Evolutionary conservation across 2,888 invertebrate species (phyloP), one percentile per base, ranked within the genome.

Genomic region (Drosophila neotestacea): DNA sequence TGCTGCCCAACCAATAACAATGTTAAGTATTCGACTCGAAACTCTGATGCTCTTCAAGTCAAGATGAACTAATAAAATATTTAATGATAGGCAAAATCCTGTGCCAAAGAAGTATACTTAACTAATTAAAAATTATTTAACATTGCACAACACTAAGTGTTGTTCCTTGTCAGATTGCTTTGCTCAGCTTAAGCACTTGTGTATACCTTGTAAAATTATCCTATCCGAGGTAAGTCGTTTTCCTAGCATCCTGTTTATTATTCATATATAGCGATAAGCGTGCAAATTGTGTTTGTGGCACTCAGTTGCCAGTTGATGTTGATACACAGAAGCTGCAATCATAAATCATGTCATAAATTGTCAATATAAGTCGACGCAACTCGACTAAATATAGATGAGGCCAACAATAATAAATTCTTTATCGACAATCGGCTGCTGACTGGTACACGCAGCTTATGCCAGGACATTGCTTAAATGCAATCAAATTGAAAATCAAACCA

Each of bases 401-500:
- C 7, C 10, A 4, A 11, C 34, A 27, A 46, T 13, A 63, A 73
- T 63, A 60, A 70, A 70, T 66, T 71, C 67, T 54, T 70, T 65
- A 73, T 66, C 71, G 82, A 67, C 55, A 70, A 59, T 59, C 60
- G 54, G 36, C 59, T 60, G 42, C 10, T 48, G 38, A 36, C 62
- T 61, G 44, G 62, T 46, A 68, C 61, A 61, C 39, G 39, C 30
- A 60, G 67, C 72, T 67, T 72, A 64, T 81, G 79, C 52, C 71
- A 47, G 67, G 64, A 54, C 68, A 60, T 54, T 61, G 66, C 70
- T 77, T 87, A 77, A 87, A 87, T 86, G 85, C 81, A 86, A 77
- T 81, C 79, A 66, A 81, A 85, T 84, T 87, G 84, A 83, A 86
- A 76, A 86, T 81, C 81, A 76, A 86, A 66, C 69, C 77, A 36